Conservation (phyloP, 1,140 invertebrate species). For the Drosophila simulans region DNA sequence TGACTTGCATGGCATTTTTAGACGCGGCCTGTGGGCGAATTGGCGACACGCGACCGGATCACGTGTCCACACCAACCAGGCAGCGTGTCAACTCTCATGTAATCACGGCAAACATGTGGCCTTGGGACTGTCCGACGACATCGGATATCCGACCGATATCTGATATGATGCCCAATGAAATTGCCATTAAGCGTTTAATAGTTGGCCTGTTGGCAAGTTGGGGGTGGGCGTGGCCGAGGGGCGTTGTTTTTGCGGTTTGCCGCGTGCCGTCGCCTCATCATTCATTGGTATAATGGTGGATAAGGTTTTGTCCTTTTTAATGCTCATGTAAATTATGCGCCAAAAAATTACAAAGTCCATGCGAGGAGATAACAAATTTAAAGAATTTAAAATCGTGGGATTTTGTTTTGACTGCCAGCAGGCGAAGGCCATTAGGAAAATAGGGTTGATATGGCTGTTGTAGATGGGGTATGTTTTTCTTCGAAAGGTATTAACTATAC, state of each 20-base stretch:
- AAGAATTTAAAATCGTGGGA: conserved; percentile 50
- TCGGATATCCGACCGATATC: conserved; percentile 59
- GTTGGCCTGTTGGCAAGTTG: conserved; percentile 21
- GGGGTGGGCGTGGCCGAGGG: not conserved
- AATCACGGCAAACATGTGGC: conserved; percentile 79
- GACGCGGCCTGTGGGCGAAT: conserved; percentile 46
- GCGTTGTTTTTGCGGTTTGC: conserved; percentile 43
- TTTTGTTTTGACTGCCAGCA: conserved; percentile 37
- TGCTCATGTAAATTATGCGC: conserved; percentile 50
- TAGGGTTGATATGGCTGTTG: conserved; percentile 4
- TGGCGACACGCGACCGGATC: conserved; percentile 73
- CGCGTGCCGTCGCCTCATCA: conserved; percentile 46
- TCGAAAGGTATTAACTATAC: conserved; percentile 34
- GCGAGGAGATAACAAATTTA: conserved; percentile 44
- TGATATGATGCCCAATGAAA: conserved; percentile 47
- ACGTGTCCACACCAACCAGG: conserved; percentile 63
- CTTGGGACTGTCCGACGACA: conserved; percentile 49
- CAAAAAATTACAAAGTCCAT: conserved; percentile 42
- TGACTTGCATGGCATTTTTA: conserved; percentile 45
- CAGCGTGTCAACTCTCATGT: conserved; percentile 75
- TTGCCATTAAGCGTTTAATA: conserved; percentile 49
- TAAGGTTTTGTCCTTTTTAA: conserved; percentile 17
- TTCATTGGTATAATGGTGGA: conserved; percentile 11
- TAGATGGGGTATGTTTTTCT: conserved; percentile 9
- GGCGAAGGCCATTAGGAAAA: conserved; percentile 25